phyloP scores from a whole-genome alignment of 1,140 invertebrate species.

The Bombyx mori region ASM3026992v2 NC_085107.1:6085001-6085500 shows the following conservation, averaged over 20 bases:
- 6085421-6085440: conserved; percentile 89
- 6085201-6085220: conserved; percentile 91
- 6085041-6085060: conserved; percentile 90
- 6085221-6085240: conserved; percentile 90
- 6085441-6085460: conserved; percentile 91
- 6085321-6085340: conserved; percentile 91
- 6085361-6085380: conserved; percentile 85
- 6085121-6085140: conserved; percentile 93
- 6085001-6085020: conserved; percentile 88
- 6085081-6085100: conserved; percentile 97
- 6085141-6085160: conserved; percentile 94
- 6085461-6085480: conserved; percentile 90
- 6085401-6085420: conserved; percentile 86
- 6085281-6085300: conserved; percentile 90
- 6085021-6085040: conserved; percentile 93
- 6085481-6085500: conserved; percentile 92
- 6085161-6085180: conserved; percentile 90
- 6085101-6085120: conserved; percentile 87
- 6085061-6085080: conserved; percentile 94
- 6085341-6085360: conserved; percentile 89
- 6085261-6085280: conserved; percentile 88
- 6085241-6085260: conserved; percentile 89
- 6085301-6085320: conserved; percentile 90
- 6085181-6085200: conserved; percentile 91
- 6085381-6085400: conserved; percentile 88